Percentiles rank a stretch among this genome's conserved stretches.
Conservation (phyloP, 2,888 invertebrate species). For the Horisme vitalbata region DNA sequence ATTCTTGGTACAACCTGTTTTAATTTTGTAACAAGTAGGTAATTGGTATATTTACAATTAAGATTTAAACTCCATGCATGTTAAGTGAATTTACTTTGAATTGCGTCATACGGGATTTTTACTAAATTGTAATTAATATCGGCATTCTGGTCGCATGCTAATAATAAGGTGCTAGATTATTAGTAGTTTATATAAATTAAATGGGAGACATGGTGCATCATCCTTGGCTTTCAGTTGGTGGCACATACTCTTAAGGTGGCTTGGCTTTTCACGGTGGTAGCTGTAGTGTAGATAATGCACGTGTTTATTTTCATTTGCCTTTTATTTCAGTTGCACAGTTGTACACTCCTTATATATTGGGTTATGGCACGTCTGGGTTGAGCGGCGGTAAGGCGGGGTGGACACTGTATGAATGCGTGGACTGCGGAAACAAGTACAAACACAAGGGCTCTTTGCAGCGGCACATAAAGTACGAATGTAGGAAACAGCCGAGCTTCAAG, state of each 20-base stretch:
- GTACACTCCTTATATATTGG: slow-evolving; percentile 82
- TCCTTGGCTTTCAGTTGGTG: slow-evolving; percentile 69
- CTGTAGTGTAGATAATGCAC: slow-evolving; percentile 68
- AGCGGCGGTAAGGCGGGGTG: slow-evolving; percentile 72
- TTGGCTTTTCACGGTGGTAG: slow-evolving; percentile 73
- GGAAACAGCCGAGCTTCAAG: slow-evolving; percentile 87
- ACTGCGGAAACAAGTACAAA: slow-evolving; percentile 92
- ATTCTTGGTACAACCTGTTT: slow-evolving; percentile 74
- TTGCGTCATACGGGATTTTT: slow-evolving; percentile 11
- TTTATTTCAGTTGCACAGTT: slow-evolving; percentile 82
- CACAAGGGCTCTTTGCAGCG: slow-evolving; percentile 90
- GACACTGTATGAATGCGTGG: slow-evolving; percentile 84
- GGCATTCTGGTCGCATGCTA: slow-evolving; percentile 61
- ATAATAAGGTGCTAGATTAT: slow-evolving; percentile 45
- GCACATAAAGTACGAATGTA: slow-evolving; percentile 90
- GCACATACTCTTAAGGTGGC: slow-evolving; percentile 64
- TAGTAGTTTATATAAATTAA: slow-evolving; percentile 64
- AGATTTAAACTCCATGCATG: slow-evolving; percentile 37
- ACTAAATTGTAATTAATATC: slow-evolving; percentile 40
- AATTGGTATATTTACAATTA: slow-evolving; percentile 9
- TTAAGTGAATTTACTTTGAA: slow-evolving; percentile 14
- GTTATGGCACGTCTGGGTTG: slow-evolving; percentile 74
- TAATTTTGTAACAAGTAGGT: slow-evolving; percentile 33
- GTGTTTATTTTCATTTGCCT: slow-evolving; percentile 79
- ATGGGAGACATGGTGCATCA: slow-evolving; percentile 83